Conservation (phyloP, 2,888 invertebrate species). For the Baronia brevicornis region DNA sequence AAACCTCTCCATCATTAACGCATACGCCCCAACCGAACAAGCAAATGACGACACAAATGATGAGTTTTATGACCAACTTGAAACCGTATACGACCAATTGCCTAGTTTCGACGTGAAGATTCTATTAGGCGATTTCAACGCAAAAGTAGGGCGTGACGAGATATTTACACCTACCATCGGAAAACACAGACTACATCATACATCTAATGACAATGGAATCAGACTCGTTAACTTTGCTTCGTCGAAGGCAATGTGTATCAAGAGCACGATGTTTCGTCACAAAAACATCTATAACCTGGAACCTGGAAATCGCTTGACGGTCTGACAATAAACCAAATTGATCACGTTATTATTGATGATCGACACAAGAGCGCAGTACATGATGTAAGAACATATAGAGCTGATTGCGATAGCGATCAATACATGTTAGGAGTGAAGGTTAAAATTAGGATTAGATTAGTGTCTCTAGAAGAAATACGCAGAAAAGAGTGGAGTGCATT, state of each 20-base stretch:
- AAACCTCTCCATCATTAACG: constrained; percentile 13
- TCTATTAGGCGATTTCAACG: not conserved
- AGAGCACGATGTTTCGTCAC: constrained; percentile 17
- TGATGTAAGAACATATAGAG: constrained; percentile 8
- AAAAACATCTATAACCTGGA: constrained; percentile 13
- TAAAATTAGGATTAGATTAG: constrained; percentile 10
- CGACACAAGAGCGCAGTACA: constrained; percentile 10
- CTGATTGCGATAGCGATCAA: constrained; percentile 18
- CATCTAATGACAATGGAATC: constrained; percentile 2
- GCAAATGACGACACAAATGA: not conserved
- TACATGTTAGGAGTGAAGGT: constrained; percentile 12
- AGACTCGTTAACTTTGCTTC: constrained; percentile 13
- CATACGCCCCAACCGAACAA: constrained; percentile 13
- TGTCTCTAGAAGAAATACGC: too few species aligned
- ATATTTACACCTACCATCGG: constrained; percentile 1
- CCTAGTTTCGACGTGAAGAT: constrained; percentile 1
- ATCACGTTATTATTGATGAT: constrained; percentile 12
- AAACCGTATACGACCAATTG: not conserved
- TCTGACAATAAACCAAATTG: constrained; percentile 13
- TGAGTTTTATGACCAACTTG: not conserved
- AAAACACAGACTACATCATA: not conserved
- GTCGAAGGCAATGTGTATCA: constrained; percentile 5
- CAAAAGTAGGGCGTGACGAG: constrained; percentile 2
- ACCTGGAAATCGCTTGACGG: constrained; percentile 12
- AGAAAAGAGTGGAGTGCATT: not conserved